These are phyloP conservation scores for Hycleus phaleratus DNA, from an alignment of 1,140 invertebrate genomes.

Conservation along the genomic window DNA sequence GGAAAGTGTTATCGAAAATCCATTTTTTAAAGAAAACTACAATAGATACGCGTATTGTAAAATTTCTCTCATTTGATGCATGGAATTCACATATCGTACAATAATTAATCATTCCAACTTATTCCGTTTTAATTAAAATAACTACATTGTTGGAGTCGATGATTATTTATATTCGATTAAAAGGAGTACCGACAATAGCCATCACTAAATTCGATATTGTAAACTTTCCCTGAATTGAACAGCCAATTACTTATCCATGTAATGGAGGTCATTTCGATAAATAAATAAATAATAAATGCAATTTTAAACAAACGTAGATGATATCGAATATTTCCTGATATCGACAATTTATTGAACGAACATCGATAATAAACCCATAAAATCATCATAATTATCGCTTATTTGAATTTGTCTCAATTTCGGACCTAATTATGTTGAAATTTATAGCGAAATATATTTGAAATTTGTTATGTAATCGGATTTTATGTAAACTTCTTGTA, in stretches of 20 bases:
- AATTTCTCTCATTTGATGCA: no score
- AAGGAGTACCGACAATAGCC: background rate
- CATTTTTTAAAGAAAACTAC: no score
- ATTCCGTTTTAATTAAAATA: no score
- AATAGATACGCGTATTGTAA: no score
- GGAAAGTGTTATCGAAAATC: no score
- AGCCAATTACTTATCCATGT: background rate
- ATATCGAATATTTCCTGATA: background rate
- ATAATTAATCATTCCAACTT: no score
- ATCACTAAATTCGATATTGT: background rate
- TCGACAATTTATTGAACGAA: no score
- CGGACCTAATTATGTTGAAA: background rate
- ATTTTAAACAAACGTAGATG: background rate
- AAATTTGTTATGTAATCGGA: background rate
- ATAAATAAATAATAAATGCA: background rate
- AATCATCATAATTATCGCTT: no score
- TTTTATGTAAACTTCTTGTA: conserved; percentile 2
- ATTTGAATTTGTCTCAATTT: no score
- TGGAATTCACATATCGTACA: no score
- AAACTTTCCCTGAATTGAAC: conserved; percentile 2
- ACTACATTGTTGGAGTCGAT: no score
- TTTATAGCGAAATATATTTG: background rate
- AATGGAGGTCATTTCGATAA: background rate
- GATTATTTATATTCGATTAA: background rate
- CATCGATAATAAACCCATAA: no score